Base-by-base conservation (phyloP, 2,797 vertebrate genomes). In the Australoheros facetus region DNA sequence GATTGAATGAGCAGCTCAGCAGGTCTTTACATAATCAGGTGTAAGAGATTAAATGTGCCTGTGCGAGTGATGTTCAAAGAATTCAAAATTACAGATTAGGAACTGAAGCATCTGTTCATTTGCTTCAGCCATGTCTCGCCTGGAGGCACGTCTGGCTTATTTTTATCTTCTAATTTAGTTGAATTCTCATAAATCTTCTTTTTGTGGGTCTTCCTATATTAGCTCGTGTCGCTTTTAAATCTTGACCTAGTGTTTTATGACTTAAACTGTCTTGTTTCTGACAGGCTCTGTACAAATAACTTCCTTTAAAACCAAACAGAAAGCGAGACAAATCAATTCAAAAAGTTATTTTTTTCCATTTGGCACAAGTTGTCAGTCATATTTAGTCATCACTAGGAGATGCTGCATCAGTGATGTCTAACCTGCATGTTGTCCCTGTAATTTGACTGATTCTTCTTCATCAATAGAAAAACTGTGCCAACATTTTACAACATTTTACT, bases 241-340 rank as follows among this genome's bases (percentile, higher is more conserved):
- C 42, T 69, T 1, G 0, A 6, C 0, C 26, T 1, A 51, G 42
- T 30, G 62, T 69, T 19, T 48, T 4, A 69, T n/a, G 26, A 51
- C 0, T 51, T 69, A 16, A 69, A 51, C 48, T 69, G 26, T 26
- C 26, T 69, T 69, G 42, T 51, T 69, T 51, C 48, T 48, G 62
- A 48, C 14, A 4, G 23, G 3, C 9, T 30, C 42, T 51, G 11
- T 51, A 42, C 62, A 45, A 28, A 48, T 66, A 48, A 5, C 14
- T 51, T 69, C 42, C 62, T 30, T 48, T 30, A 66, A 66, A 66
- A 19, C 23, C 42, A 48, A 48, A 17, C 16, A 69, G 62, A 66
- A 66, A 66, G 16, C n/a, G n/a, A 51, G 10, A 12, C 16, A 69
- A 28, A 48, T 28, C 62, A 28, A 28, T 26, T 64, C 17, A 26